phyloP scores from a whole-genome alignment of 2,113 vertebrate genomes.

The Alligator mississippiensis region DNA sequence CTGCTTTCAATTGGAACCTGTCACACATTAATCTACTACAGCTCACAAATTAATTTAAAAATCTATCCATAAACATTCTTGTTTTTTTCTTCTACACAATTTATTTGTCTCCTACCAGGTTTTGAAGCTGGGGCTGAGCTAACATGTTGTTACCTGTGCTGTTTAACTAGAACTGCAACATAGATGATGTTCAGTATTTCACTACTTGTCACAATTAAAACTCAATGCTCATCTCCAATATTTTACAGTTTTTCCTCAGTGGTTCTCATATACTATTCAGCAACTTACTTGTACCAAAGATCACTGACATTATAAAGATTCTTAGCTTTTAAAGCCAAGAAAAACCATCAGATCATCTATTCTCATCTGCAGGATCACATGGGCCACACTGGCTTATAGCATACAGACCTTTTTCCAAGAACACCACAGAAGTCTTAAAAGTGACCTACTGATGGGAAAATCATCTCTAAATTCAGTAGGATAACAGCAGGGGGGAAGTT shows the following conservation, averaged over 20 bases:
- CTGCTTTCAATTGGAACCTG: neutral
- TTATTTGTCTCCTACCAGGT: constrained; percentile 4
- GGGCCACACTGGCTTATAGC: neutral
- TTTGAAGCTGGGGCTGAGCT: constrained; percentile 1
- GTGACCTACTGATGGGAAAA: neutral
- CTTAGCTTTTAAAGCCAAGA: neutral
- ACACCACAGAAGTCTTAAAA: neutral
- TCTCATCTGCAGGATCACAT: neutral
- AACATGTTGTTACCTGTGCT: constrained; percentile 23
- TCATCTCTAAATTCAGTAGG: neutral
- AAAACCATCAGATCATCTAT: neutral
- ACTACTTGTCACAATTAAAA: neutral
- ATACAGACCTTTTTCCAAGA: neutral
- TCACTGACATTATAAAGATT: no score
- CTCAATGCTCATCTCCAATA: neutral
- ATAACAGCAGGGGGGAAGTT: neutral
- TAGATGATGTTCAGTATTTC: neutral
- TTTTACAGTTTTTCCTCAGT: neutral
- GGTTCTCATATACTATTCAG: neutral
- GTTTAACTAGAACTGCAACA: neutral
- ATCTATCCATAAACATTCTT: neutral
- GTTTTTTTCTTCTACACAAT: neutral
- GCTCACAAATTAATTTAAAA: constrained; percentile 1
- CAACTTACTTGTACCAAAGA: neutral
- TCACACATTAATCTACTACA: neutral